These are phyloP conservation scores for Dendrocopos noguchii DNA, from an alignment of 2,113 vertebrate genomes.

Conservation along the genomic window DNA sequence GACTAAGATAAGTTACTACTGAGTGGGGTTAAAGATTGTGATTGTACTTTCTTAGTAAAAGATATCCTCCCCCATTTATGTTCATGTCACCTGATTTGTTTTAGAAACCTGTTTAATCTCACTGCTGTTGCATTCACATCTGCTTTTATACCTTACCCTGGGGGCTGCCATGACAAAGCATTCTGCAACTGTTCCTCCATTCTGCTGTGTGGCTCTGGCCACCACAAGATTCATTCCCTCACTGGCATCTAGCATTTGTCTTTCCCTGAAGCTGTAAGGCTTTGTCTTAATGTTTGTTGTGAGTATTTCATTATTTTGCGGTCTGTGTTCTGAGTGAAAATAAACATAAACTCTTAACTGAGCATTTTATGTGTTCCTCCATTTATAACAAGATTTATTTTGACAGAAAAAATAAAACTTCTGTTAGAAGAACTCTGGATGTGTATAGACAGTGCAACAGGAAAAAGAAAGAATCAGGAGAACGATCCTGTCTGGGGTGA, in stretches of 20 bases:
- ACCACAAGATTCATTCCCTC: background rate
- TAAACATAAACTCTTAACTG: background rate
- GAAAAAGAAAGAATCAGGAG: constrained; percentile 36
- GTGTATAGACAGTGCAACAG: constrained; percentile 81
- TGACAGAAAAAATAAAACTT: constrained; percentile 84
- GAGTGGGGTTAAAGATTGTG: background rate
- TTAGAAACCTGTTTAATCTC: background rate
- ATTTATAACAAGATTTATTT: background rate
- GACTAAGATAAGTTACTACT: background rate
- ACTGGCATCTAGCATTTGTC: background rate
- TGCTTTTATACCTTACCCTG: background rate
- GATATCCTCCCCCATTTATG: background rate
- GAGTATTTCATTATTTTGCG: background rate
- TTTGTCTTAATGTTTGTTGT: background rate
- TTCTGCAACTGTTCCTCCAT: background rate
- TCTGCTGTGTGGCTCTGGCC: background rate
- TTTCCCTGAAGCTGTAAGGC: background rate
- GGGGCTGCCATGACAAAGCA: background rate
- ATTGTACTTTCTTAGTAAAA: background rate
- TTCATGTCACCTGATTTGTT: background rate
- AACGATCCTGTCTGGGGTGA: constrained; percentile 59
- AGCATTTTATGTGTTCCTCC: background rate
- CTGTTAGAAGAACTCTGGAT: constrained; percentile 89
- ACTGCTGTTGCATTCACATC: background rate
- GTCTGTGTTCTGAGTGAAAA: constrained; percentile 16